These are phyloP conservation scores for Cylas formicarius DNA, from an alignment of 1,140 invertebrate species.

Conservation along the genomic window DNA sequence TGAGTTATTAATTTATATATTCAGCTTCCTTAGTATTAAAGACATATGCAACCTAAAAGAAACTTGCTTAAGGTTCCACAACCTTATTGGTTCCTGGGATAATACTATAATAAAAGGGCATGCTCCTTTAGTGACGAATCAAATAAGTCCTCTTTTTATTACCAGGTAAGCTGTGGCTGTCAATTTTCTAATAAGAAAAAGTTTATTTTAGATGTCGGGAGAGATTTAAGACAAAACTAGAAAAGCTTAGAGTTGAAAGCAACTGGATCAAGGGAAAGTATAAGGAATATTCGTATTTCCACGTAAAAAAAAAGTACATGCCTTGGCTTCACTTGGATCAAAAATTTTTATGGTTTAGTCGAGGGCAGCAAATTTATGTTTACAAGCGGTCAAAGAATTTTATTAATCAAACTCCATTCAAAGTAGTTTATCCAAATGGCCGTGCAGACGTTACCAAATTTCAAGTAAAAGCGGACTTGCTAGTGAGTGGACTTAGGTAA, in stretches of 20 bases:
- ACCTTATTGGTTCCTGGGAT: conserved; percentile 26
- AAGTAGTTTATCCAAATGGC: conserved; percentile 4
- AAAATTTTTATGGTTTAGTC: conserved; percentile 28
- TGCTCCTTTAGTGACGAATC: conserved; percentile 27
- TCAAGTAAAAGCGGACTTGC: conserved; percentile 21
- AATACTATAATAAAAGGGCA: conserved; percentile 20
- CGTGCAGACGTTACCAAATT: conserved; percentile 27
- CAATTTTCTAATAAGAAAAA: conserved; percentile 4
- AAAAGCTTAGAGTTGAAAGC: conserved; percentile 27
- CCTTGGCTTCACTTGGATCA: conserved; percentile 27
- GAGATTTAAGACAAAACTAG: conserved; percentile 18
- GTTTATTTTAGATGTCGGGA: conserved; percentile 25
- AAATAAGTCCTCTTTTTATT: conserved; percentile 24
- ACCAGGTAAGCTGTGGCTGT: conserved; percentile 18
- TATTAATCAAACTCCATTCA: no score
- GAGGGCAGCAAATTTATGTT: conserved; percentile 22
- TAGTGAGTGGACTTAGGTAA: conserved; percentile 29
- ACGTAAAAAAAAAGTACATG: conserved; percentile 24
- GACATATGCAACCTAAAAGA: conserved; percentile 28
- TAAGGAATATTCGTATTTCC: conserved; percentile 22
- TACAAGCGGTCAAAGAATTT: no score
- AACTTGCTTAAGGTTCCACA: conserved; percentile 27
- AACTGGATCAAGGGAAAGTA: conserved; percentile 32
- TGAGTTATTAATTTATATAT: conserved; percentile 31
- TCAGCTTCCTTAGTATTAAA: conserved; percentile 27